A percentile compares a stretch with the other conserved stretches of the same genome.
Conservation (phyloP, 2,888 invertebrate species). For the Lasioglossum figueresi region DNA sequence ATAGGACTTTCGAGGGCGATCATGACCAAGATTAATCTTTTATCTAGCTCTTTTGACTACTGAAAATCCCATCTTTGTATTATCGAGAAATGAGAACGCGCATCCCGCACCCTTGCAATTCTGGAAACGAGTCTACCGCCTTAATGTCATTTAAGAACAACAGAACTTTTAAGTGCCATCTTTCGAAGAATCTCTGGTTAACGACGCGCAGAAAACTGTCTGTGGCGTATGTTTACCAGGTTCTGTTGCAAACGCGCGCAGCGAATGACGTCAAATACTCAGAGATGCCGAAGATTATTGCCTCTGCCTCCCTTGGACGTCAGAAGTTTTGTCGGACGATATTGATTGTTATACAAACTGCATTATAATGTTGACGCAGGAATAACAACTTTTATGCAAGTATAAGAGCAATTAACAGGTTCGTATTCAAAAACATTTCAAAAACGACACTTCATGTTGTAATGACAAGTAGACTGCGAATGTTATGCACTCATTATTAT, state of each 20-base stretch:
- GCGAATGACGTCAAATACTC: conserved; percentile 35
- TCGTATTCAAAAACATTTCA: neutral
- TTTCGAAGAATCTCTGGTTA: neutral
- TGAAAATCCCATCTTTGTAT: too few relatives aligned
- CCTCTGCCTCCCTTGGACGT: neutral
- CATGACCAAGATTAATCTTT: too few relatives aligned
- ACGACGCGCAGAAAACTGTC: neutral
- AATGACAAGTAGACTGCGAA: neutral
- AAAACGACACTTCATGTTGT: neutral
- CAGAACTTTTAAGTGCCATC: neutral
- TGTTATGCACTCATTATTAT: neutral
- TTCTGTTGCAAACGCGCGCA: neutral
- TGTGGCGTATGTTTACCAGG: neutral
- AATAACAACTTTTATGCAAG: neutral
- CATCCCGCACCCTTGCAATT: too few relatives aligned
- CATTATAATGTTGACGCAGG: neutral
- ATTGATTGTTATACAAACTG: neutral
- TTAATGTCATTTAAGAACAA: neutral
- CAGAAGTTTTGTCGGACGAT: neutral
- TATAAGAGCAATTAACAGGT: neutral
- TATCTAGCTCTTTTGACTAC: too few relatives aligned
- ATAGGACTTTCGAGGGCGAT: too few relatives aligned
- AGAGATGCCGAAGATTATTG: neutral
- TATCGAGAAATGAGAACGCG: too few relatives aligned
- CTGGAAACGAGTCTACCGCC: too few relatives aligned